These are phyloP conservation scores for Ligdia adustata DNA, from an alignment of 2,888 invertebrate genomes.

Conservation along the genomic window DNA sequence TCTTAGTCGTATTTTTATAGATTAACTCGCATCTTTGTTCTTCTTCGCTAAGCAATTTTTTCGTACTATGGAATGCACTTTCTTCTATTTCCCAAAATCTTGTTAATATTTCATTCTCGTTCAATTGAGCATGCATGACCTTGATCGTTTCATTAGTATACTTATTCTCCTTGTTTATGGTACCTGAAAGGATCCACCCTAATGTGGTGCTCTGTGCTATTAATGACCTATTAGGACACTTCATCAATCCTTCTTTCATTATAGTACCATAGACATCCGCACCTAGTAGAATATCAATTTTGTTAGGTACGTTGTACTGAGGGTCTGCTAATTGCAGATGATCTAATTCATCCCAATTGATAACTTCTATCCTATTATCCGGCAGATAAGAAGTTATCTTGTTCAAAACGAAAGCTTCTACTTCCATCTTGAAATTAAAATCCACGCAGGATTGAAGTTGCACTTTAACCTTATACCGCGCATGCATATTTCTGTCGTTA, in stretches of 20 bases:
- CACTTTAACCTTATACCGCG: too few species aligned
- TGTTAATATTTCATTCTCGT: background rate
- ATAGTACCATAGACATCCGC: too few species aligned
- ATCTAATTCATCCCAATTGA: background rate
- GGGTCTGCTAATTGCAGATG: too few species aligned
- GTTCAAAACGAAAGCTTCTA: too few species aligned
- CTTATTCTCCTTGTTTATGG: background rate
- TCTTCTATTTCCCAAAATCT: conserved; percentile 2
- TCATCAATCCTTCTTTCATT: background rate
- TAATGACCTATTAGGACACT: background rate
- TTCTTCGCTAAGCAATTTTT: background rate
- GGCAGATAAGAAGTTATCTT: too few species aligned
- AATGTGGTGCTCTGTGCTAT: background rate
- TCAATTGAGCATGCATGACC: background rate
- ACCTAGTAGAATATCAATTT: too few species aligned
- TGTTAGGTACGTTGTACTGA: too few species aligned
- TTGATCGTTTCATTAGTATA: too few species aligned
- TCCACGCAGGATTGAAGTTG: too few species aligned
- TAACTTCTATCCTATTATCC: too few species aligned
- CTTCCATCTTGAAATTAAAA: too few species aligned
- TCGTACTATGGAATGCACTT: background rate
- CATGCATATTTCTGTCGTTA: too few species aligned
- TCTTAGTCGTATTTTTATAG: background rate
- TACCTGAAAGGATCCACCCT: background rate
- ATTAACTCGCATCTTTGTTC: background rate